Evolutionary conservation across 2,888 invertebrate genomes (phyloP).

Genomic region (Palloptera scutellata): DNA sequence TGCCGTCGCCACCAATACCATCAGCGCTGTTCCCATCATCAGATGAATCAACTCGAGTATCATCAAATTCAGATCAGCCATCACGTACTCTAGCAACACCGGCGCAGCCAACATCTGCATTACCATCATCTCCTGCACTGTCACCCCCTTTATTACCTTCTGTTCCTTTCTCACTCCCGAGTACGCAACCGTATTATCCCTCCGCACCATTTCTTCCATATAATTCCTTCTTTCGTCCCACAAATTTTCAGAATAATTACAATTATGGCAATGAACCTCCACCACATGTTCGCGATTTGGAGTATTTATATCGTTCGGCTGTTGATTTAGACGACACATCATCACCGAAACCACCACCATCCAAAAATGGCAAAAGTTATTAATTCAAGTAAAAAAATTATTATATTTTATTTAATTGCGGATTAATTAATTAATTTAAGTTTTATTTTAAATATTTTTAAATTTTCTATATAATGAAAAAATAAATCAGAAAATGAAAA

Average conservation of each 20-base stretch:
- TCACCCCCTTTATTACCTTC: too few species aligned
- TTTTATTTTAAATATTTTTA: too few species aligned
- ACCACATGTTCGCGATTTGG: constrained; percentile 26
- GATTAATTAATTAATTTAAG: too few species aligned
- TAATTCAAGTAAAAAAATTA: too few species aligned
- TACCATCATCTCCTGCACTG: too few species aligned
- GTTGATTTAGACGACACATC: not conserved
- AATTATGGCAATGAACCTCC: constrained; percentile 5
- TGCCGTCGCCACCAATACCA: not conserved
- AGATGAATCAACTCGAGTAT: too few species aligned
- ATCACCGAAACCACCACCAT: too few species aligned
- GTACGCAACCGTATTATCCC: not conserved
- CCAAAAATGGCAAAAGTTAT: too few species aligned
- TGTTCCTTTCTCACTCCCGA: not conserved
- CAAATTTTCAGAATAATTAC: not conserved
- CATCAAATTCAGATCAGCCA: not conserved
- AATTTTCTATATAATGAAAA: too few species aligned
- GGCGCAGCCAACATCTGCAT: not conserved
- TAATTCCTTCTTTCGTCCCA: not conserved
- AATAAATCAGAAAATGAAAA: too few species aligned
- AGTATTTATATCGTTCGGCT: constrained; percentile 27
- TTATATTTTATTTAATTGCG: too few species aligned
- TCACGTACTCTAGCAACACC: not conserved
- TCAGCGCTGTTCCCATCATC: not conserved
- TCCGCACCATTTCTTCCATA: not conserved